These are phyloP conservation scores for Melanotaenia trifasciata DNA, from an alignment of 2,797 vertebrate species.

Conservation along the genomic window DNA sequence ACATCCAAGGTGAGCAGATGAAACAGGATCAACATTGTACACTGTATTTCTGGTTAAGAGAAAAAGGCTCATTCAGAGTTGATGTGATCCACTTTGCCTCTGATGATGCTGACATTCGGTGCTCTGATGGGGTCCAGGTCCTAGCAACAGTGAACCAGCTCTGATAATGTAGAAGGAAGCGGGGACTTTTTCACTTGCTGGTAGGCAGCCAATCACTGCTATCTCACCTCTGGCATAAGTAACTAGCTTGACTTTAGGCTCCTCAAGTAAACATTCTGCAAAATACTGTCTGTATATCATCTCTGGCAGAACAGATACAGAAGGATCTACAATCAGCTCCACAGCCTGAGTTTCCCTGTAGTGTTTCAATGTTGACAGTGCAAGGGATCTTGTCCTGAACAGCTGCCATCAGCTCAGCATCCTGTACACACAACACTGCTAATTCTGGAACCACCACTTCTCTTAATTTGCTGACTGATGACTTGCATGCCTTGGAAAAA, in stretches of 20 bases:
- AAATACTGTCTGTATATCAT: background rate
- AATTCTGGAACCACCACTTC: background rate
- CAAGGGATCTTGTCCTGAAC: background rate
- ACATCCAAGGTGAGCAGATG: no score
- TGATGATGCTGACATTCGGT: background rate
- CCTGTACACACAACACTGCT: background rate
- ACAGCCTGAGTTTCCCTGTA: background rate
- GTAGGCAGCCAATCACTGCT: slow-evolving; percentile 1
- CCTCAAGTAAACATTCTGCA: background rate
- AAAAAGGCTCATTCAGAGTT: background rate
- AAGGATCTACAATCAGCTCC: background rate
- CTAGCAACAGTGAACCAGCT: background rate
- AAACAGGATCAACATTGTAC: background rate
- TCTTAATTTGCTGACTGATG: background rate
- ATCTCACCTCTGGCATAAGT: background rate
- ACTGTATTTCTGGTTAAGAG: background rate
- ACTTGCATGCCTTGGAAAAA: background rate
- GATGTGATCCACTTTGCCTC: background rate
- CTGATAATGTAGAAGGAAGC: background rate
- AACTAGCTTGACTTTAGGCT: background rate
- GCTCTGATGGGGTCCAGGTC: background rate
- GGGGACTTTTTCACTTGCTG: background rate
- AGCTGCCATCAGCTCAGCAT: background rate
- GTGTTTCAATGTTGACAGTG: background rate
- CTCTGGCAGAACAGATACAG: background rate